phyloP scores from a whole-genome alignment of 2,888 invertebrate genomes.

The Thelaira solivaga region DNA sequence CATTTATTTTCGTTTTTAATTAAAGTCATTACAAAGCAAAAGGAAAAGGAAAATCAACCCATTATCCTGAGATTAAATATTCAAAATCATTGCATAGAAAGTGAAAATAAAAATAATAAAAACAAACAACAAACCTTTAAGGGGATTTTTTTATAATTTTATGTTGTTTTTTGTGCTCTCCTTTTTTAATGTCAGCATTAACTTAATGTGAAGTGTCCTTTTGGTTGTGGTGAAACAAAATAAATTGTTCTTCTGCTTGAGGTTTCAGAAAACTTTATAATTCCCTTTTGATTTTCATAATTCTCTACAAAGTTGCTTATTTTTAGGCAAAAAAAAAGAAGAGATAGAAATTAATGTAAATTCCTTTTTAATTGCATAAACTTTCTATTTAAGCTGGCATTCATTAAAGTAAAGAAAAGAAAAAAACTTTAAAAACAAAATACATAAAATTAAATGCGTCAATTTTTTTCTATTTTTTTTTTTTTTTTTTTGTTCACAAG shows the following conservation, averaged over 20 bases:
- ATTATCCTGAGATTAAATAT: slow-evolving; percentile 1
- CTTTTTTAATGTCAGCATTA: background rate
- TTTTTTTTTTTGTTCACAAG: no score
- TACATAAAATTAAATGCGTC: slow-evolving; percentile 25
- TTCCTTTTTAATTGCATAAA: slow-evolving; percentile 58
- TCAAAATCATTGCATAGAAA: background rate
- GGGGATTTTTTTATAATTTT: no score
- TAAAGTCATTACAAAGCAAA: no score
- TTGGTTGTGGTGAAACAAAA: background rate
- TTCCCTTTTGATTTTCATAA: slow-evolving; percentile 44
- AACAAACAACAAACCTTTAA: no score
- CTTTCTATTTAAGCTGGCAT: slow-evolving; percentile 45
- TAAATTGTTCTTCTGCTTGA: background rate
- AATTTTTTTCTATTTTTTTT: no score
- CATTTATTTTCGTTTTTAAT: no score
- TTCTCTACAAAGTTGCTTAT: slow-evolving; percentile 32
- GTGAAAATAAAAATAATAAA: background rate
- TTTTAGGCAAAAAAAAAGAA: background rate
- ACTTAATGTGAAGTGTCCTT: background rate
- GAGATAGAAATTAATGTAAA: slow-evolving; percentile 29
- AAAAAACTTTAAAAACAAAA: slow-evolving; percentile 22
- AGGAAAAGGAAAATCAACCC: background rate
- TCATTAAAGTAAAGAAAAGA: slow-evolving; percentile 49
- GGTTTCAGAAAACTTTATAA: slow-evolving; percentile 16
- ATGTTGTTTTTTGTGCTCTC: background rate